Evolutionary conservation across 2,888 invertebrate genomes (phyloP).

Genomic region (Drosophila formosana): DNA sequence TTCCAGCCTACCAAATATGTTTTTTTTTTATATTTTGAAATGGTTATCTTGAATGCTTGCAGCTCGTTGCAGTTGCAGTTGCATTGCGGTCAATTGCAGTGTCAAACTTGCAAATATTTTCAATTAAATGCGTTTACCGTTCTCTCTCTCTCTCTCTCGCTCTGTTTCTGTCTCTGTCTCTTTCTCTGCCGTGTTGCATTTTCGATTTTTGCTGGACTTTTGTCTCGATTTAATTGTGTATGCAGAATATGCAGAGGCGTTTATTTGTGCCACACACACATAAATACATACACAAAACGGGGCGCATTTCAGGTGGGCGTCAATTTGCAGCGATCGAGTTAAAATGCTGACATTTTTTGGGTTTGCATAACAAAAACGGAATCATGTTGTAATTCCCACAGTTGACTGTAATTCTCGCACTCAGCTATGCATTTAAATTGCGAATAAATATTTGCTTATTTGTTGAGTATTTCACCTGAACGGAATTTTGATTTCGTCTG

Average conservation of each 20-base stretch:
- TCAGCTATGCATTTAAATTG: conserved; percentile 56
- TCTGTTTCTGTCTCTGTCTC: background rate
- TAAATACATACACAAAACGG: background rate
- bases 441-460: conserved; percentile 46
- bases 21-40: conserved; percentile 36
- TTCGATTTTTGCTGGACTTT: conserved; percentile 48
- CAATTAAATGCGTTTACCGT: conserved; percentile 67
- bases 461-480: background rate
- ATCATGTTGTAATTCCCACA: conserved; percentile 44
- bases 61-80: conserved; percentile 41
- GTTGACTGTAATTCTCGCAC: conserved; percentile 15
- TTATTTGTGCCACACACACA: conserved; percentile 23
- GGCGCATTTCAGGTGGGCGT: conserved; percentile 26
- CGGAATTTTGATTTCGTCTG: conserved; percentile 1
- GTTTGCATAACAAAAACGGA: conserved; percentile 39
- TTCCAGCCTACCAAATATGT: background rate
- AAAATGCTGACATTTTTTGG: conserved; percentile 52
- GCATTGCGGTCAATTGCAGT: conserved; percentile 70
- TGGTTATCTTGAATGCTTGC: conserved; percentile 38
- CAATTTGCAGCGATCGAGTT: conserved; percentile 42
- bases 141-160: conserved; percentile 5
- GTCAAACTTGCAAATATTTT: conserved; percentile 75
- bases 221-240: conserved; percentile 64
- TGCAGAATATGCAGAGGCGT: conserved; percentile 41
- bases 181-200: background rate